These are phyloP conservation scores for Coenonympha arcania DNA, from an alignment of 2,888 invertebrate species.

Conservation along the genomic window DNA sequence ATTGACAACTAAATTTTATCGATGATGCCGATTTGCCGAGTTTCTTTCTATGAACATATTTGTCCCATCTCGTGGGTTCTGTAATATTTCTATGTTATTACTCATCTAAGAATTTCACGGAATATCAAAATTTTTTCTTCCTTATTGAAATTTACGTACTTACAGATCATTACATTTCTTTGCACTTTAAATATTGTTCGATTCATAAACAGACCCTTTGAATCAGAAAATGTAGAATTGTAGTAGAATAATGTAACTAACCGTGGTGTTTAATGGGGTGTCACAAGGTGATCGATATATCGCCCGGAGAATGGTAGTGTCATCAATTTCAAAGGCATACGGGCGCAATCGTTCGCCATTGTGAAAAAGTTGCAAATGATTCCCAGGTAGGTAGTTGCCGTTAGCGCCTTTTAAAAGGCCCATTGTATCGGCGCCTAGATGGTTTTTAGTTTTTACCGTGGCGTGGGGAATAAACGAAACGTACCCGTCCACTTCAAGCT, in stretches of 20 bases:
- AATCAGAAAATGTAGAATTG: neutral
- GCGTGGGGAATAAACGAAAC: slow-evolving; percentile 28
- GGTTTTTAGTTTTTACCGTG: slow-evolving; percentile 39
- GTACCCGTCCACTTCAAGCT: slow-evolving; percentile 18
- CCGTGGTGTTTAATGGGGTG: slow-evolving; percentile 32
- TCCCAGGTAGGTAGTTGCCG: slow-evolving; percentile 61
- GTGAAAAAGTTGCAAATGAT: slow-evolving; percentile 49
- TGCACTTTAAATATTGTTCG: too few species aligned
- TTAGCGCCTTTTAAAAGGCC: slow-evolving; percentile 54
- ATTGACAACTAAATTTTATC: too few species aligned
- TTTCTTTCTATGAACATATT: too few species aligned
- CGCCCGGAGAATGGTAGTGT: slow-evolving; percentile 49
- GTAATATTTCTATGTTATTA: too few species aligned
- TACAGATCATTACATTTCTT: too few species aligned
- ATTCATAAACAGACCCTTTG: neutral
- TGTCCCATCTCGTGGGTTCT: too few species aligned
- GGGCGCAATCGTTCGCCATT: slow-evolving; percentile 31
- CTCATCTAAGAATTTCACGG: too few species aligned
- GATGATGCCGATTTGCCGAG: too few species aligned
- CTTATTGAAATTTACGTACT: too few species aligned
- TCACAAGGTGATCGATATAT: slow-evolving; percentile 41
- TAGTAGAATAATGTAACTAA: neutral
- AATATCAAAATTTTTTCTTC: too few species aligned
- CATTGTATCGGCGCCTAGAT: slow-evolving; percentile 66
- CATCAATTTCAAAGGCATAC: slow-evolving; percentile 53